Evolutionary conservation across 2,113 vertebrate genomes (phyloP).

Genomic region (Chamaetylas fuelleborni): DNA sequence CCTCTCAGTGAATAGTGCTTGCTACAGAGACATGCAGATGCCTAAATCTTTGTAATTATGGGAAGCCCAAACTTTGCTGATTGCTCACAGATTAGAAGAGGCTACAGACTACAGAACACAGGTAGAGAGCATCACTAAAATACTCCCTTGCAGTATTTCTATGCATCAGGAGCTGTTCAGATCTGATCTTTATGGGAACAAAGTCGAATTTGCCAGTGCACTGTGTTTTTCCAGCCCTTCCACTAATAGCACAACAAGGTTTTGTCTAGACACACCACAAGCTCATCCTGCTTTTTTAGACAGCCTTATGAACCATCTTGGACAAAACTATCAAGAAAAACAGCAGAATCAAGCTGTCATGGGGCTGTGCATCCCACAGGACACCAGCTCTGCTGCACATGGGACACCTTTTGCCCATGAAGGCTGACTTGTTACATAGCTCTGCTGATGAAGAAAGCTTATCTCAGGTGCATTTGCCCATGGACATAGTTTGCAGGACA

Average conservation of each 20-base stretch:
- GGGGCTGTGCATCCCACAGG: not conserved
- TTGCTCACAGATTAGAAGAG: not conserved
- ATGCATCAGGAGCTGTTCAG: not conserved
- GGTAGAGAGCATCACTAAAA: not conserved
- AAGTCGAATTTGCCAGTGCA: not conserved
- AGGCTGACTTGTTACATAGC: too few relatives aligned
- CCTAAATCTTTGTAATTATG: not conserved
- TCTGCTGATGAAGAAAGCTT: not conserved
- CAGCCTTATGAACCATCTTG: not conserved
- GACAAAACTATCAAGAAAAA: not conserved
- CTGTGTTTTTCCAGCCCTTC: not conserved
- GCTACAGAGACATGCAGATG: not conserved
- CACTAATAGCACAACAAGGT: not conserved
- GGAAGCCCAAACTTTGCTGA: not conserved
- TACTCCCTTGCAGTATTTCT: not conserved
- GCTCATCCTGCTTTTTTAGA: not conserved
- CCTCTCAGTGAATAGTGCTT: not conserved
- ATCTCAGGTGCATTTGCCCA: not conserved
- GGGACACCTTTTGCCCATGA: not conserved
- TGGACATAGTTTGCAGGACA: not conserved
- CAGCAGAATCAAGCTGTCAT: not conserved
- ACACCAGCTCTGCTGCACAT: not conserved
- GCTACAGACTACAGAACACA: not conserved
- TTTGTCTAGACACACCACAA: not conserved
- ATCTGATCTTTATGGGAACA: not conserved